A percentile compares a stretch with the other conserved stretches of the same genome.
Conservation (phyloP, 2,113 vertebrate genomes). For the Tetraodon nigroviridis region DNA sequence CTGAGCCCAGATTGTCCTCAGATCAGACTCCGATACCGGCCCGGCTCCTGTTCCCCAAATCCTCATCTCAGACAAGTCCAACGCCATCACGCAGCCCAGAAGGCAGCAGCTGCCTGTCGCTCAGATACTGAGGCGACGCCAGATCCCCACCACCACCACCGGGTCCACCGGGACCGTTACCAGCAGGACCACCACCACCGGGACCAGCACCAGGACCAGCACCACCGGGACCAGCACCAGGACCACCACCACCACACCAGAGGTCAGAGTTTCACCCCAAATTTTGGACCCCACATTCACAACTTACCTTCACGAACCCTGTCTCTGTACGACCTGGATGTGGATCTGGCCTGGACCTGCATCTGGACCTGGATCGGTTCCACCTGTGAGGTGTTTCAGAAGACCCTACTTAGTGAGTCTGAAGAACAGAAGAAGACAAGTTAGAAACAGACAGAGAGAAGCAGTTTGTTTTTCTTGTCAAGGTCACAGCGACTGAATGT, state of each 20-base stretch:
- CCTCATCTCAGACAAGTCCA: slow-evolving; percentile 54
- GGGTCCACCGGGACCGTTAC: no score
- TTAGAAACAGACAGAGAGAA: background rate
- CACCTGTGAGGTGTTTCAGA: no score
- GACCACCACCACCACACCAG: background rate
- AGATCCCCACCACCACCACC: background rate
- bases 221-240: background rate
- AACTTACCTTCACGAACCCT: background rate
- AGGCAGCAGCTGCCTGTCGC: slow-evolving; percentile 22
- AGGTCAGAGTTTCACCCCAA: background rate
- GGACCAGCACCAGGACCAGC: no score
- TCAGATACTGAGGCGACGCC: slow-evolving; percentile 11
- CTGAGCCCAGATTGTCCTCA: slow-evolving; percentile 53
- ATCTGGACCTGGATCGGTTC: no score
- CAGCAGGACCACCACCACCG: no score
- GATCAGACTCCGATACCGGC: slow-evolving; percentile 50
- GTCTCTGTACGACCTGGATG: no score
- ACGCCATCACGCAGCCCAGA: slow-evolving; percentile 38
- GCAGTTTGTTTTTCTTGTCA: slow-evolving; percentile 53
- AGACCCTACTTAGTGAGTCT: no score
- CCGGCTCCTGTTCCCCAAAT: slow-evolving; percentile 51
- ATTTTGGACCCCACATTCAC: background rate
- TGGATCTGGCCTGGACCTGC: no score
- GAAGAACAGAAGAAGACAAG: background rate
- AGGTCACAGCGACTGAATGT: slow-evolving; percentile 56